phyloP scores from a whole-genome alignment of 2,888 invertebrate genomes.

The Polydesmus complanatus region DNA sequence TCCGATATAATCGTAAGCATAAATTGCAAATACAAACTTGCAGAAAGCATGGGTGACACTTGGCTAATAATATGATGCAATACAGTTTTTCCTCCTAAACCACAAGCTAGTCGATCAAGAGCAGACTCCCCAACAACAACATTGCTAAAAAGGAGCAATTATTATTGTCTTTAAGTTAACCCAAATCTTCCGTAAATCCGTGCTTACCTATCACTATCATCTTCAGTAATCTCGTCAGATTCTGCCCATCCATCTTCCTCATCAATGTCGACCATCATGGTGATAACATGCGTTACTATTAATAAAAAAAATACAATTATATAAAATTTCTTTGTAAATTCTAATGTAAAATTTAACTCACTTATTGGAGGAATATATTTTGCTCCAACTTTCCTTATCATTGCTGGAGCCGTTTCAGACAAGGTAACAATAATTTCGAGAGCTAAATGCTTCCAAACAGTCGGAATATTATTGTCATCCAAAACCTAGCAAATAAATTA shows the following conservation, averaged over 20 bases:
- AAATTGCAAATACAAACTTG: background rate
- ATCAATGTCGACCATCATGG: constrained; percentile 89
- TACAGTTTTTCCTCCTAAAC: constrained; percentile 84
- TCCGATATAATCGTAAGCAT: background rate
- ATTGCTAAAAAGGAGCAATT: constrained; percentile 44
- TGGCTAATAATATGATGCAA: constrained; percentile 72
- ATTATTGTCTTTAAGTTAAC: too few species aligned
- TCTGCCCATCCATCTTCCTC: constrained; percentile 81
- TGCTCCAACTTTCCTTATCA: constrained; percentile 82
- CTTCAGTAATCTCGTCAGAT: constrained; percentile 71
- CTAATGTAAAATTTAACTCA: constrained; percentile 23
- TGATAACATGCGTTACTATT: constrained; percentile 63
- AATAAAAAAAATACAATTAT: background rate
- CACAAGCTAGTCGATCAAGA: constrained; percentile 91
- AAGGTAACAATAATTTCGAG: constrained; percentile 73
- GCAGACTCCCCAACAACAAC: constrained; percentile 93
- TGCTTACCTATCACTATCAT: constrained; percentile 65
- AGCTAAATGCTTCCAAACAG: constrained; percentile 70
- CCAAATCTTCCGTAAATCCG: background rate
- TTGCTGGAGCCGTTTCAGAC: constrained; percentile 88
- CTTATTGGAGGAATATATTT: constrained; percentile 54
- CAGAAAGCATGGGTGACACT: constrained; percentile 73
- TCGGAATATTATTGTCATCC: constrained; percentile 50
- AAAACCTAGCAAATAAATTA: too few species aligned
- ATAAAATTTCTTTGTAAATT: background rate